These are phyloP conservation scores for Steromphala cineraria DNA, from an alignment of 2,888 invertebrate species.

Conservation along the genomic window DNA sequence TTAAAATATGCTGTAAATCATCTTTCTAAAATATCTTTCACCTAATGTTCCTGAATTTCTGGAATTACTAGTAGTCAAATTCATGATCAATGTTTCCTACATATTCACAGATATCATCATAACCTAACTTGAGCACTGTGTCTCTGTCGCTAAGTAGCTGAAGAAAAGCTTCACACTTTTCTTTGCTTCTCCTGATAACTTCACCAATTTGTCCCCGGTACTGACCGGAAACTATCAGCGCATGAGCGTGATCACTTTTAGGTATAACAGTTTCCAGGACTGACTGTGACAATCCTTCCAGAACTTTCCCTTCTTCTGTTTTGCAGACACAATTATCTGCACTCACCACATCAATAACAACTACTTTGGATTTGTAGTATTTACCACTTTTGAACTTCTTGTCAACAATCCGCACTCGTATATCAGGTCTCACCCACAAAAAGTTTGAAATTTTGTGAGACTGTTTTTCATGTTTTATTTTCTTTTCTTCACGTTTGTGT, in stretches of 20 bases:
- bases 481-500: constrained; percentile 2
- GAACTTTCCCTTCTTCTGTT: constrained; percentile 71
- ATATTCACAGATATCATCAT: constrained; percentile 76
- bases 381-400: constrained; percentile 72
- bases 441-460: neutral
- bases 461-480: neutral
- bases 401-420: constrained; percentile 74
- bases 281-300: constrained; percentile 71
- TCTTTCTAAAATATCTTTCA: too few relatives aligned
- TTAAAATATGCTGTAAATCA: too few relatives aligned
- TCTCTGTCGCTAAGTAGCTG: constrained; percentile 74
- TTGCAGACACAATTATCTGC: constrained; percentile 70
- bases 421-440: constrained; percentile 72
- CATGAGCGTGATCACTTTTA: constrained; percentile 64
- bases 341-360: constrained; percentile 72
- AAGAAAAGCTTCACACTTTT: constrained; percentile 71
- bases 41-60: too few relatives aligned
- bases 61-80: constrained; percentile 38
- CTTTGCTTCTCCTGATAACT: constrained; percentile 73
- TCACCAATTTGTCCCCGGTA: constrained; percentile 72
- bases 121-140: constrained; percentile 70
- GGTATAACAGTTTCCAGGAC: constrained; percentile 76
- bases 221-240: constrained; percentile 74
- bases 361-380: constrained; percentile 67
- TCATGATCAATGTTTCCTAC: constrained; percentile 70